Percentiles rank a stretch among this genome's conserved stretches.
These are phyloP conservation scores for Pachyseris speciosa DNA, from an alignment of 64 coral and sea anemone species.

Conservation along the genomic window DNA sequence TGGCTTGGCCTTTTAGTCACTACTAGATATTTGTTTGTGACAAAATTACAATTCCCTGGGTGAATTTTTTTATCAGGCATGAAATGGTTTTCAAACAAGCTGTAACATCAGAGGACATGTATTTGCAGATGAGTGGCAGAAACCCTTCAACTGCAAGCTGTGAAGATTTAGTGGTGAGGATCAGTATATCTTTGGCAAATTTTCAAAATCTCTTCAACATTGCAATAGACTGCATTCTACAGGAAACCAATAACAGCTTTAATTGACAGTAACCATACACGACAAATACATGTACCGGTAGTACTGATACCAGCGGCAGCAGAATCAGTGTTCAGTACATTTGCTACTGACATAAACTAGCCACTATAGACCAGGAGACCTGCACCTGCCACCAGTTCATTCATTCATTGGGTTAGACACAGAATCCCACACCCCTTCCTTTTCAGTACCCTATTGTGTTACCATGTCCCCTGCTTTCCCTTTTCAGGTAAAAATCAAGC, in stretches of 20 bases:
- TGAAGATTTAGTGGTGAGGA: conserved; percentile 88
- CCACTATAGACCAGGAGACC: no score
- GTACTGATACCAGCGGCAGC: no score
- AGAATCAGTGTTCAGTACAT: no score
- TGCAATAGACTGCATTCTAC: no score
- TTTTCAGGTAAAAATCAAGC: conserved; percentile 84
- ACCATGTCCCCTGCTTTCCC: not conserved
- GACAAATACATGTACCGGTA: no score
- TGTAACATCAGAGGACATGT: conserved; percentile 92
- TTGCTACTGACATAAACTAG: no score
- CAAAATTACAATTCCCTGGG: not conserved
- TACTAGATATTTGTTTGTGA: not conserved
- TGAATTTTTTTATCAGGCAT: conserved; percentile 68
- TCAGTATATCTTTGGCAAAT: not conserved
- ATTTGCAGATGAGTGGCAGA: conserved; percentile 78
- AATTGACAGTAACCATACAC: no score
- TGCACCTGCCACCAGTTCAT: no score
- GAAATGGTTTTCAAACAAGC: conserved; percentile 95
- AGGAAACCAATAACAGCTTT: no score
- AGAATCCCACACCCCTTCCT: no score
- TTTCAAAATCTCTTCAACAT: not conserved
- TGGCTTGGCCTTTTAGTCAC: no score
- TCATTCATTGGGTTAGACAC: no score
- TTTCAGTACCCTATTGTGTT: not conserved
- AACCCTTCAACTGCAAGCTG: conserved; percentile 84